phyloP scores from a whole-genome alignment of 2,113 vertebrate species.

The Leucosticte australis region DNA sequence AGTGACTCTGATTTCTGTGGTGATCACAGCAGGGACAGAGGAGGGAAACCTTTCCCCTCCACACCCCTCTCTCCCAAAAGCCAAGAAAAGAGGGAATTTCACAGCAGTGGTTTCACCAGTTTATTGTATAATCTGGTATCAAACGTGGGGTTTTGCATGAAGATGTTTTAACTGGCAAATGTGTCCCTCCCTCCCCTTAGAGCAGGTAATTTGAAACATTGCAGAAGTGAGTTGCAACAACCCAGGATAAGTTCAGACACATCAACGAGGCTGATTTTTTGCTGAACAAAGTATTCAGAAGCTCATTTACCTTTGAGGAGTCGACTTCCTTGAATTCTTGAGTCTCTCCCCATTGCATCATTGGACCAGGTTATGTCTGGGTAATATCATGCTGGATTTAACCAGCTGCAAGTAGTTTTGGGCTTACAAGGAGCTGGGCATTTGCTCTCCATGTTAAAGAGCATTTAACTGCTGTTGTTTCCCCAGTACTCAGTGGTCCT shows the following conservation, averaged over 20 bases:
- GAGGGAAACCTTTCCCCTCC: background rate
- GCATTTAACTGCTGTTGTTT: background rate
- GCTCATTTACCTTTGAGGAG: background rate
- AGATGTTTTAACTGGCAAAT: conserved; percentile 8
- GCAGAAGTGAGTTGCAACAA: background rate
- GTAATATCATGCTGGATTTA: background rate
- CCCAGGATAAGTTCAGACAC: background rate
- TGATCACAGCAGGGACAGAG: background rate
- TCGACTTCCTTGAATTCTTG: background rate
- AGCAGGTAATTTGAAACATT: conserved; percentile 2
- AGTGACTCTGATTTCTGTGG: background rate
- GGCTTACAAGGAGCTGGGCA: background rate
- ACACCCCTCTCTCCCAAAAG: background rate
- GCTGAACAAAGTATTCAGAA: background rate
- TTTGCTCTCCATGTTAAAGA: background rate
- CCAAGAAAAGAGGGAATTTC: background rate
- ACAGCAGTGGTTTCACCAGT: background rate
- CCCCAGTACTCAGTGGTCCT: too few relatives aligned
- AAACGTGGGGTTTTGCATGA: background rate
- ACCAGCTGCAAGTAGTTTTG: background rate
- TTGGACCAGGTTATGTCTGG: background rate
- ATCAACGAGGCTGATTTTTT: background rate
- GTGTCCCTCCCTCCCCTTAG: background rate
- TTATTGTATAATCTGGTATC: background rate
- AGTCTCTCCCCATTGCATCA: background rate